A percentile compares a stretch with the other conserved stretches of the same genome.
Evolutionary conservation across 1,140 invertebrate species (phyloP).

Genomic region (Cherax destructor): DNA sequence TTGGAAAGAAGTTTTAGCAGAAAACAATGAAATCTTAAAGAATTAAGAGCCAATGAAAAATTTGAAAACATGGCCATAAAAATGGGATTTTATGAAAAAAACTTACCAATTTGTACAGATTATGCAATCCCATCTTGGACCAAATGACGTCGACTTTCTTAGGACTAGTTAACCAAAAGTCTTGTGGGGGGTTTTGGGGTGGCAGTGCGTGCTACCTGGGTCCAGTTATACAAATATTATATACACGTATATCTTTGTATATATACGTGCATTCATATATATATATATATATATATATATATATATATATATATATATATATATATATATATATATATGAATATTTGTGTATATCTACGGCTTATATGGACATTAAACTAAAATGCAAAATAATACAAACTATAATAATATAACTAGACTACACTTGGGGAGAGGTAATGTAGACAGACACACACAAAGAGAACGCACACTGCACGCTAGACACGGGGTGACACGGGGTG

Average conservation of each 20-base stretch:
- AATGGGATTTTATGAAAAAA: conserved; percentile 25
- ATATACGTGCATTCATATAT: conserved; percentile 27
- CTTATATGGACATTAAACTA: conserved; percentile 5
- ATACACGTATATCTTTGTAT: background rate
- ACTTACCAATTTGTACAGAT: conserved; percentile 64
- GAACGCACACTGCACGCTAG: background rate
- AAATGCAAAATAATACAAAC: conserved; percentile 17
- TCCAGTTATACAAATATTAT: background rate
- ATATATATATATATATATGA: conserved; percentile 44
- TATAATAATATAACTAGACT: background rate
- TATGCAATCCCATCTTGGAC: conserved; percentile 60
- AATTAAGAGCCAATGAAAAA: background rate
- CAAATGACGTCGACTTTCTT: conserved; percentile 54
- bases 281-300: conserved; percentile 55
- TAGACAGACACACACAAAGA: background rate
- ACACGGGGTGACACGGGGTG: no score
- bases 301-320: conserved; percentile 55
- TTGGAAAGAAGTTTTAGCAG: background rate
- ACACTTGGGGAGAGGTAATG: background rate
- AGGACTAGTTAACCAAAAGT: conserved; percentile 44
- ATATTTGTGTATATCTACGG: background rate
- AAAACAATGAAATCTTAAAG: background rate
- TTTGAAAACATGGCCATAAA: background rate
- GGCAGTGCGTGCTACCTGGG: conserved; percentile 49
- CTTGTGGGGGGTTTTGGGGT: conserved; percentile 32